Conservation (phyloP, 2,113 vertebrate species). For the Syngnathus typhle region DNA sequence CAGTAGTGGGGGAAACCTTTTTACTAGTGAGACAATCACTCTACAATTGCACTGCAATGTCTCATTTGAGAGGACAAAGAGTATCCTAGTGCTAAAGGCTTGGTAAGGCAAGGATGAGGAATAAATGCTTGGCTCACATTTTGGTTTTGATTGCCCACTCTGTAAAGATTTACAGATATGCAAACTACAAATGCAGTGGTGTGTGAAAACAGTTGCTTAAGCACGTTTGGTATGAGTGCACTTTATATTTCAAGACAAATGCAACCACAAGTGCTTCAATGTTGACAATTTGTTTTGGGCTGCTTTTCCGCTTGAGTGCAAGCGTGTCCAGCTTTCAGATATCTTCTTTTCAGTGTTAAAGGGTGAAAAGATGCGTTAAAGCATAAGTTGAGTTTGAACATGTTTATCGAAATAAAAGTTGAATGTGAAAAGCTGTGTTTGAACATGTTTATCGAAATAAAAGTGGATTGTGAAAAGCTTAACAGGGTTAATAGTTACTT, state of each 20-base stretch:
- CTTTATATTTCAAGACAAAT: constrained; percentile 44
- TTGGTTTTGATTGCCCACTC: neutral
- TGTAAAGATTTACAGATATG: constrained; percentile 31
- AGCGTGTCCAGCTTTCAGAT: neutral
- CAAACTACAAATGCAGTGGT: constrained; percentile 32
- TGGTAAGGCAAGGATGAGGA: neutral
- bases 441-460: too few relatives aligned
- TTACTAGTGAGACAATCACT: neutral
- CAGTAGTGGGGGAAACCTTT: neutral
- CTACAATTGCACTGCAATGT: neutral
- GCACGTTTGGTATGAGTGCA: constrained; percentile 43
- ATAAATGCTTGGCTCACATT: neutral
- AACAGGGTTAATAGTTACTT: too few relatives aligned
- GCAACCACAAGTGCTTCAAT: constrained; percentile 67
- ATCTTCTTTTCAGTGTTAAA: constrained; percentile 23
- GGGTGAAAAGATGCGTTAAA: constrained; percentile 22
- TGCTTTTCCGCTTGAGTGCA: neutral
- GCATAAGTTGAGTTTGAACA: constrained; percentile 34
- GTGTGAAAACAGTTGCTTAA: constrained; percentile 28
- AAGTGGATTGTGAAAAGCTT: too few relatives aligned
- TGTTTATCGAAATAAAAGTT: constrained; percentile 60
- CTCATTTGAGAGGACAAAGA: neutral
- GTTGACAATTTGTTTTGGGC: constrained; percentile 11
- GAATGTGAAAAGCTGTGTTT: constrained; percentile 15
- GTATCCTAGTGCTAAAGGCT: neutral